Evolutionary conservation across 1,140 invertebrate species (phyloP).

Genomic region (Scaptodrosophila lebanonensis): DNA sequence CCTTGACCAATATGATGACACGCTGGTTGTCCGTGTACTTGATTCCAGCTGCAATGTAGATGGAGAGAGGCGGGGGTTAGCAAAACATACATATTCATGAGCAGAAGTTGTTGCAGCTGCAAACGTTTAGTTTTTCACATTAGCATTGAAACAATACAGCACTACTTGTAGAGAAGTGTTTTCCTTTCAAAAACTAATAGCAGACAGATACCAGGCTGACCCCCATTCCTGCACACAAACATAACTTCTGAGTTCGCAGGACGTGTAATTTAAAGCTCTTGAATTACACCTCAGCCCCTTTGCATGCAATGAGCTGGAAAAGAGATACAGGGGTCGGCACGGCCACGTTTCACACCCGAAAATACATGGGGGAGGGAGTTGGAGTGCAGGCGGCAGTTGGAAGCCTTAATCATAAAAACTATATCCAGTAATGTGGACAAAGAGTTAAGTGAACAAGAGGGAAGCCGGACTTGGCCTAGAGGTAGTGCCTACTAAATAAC

Average conservation of each 20-base stretch:
- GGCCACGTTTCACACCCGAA: neutral
- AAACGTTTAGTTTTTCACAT: constrained; percentile 58
- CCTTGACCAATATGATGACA: constrained; percentile 95
- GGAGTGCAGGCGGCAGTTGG: too few relatives aligned
- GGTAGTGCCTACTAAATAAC: too few relatives aligned
- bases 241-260: neutral
- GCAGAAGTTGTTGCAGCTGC: constrained; percentile 17
- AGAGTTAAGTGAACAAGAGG: too few relatives aligned
- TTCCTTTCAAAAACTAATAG: too few relatives aligned
- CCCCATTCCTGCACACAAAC: too few relatives aligned
- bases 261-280: constrained; percentile 56
- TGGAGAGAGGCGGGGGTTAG: constrained; percentile 4
- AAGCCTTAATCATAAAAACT: too few relatives aligned
- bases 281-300: constrained; percentile 65
- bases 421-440: too few relatives aligned
- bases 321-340: constrained; percentile 53
- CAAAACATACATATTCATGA: constrained; percentile 18
- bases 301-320: constrained; percentile 71
- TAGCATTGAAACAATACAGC: too few relatives aligned
- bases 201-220: too few relatives aligned
- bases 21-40: constrained; percentile 93
- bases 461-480: too few relatives aligned
- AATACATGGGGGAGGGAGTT: neutral
- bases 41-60: constrained; percentile 61
- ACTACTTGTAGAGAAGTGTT: too few relatives aligned